phyloP scores from a whole-genome alignment of 30 jellyfish, hydroid and myxozoan genomes.

The Mastigias papua region DNA sequence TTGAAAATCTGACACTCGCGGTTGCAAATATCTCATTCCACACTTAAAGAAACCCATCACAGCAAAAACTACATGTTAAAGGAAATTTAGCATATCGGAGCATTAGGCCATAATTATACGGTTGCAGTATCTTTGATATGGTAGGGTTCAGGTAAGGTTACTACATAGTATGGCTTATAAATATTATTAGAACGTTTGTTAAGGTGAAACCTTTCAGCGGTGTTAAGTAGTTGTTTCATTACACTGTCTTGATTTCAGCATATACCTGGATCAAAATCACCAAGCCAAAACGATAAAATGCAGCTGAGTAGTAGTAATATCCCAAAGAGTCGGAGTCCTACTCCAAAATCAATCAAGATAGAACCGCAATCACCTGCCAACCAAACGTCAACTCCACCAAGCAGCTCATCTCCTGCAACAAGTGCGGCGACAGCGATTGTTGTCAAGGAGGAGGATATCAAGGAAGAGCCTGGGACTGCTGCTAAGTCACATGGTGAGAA shows the following conservation, averaged over 20 bases:
- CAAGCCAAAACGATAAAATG: slow-evolving; percentile 56
- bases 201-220: neutral
- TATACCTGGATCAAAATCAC: slow-evolving; percentile 53
- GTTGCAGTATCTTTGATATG: too few species aligned
- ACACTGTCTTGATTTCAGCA: slow-evolving; percentile 1
- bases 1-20: too few species aligned
- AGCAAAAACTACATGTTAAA: too few species aligned
- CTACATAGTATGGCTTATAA: too few species aligned
- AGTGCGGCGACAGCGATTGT: slow-evolving; percentile 10
- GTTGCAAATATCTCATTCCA: too few species aligned
- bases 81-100: too few species aligned
- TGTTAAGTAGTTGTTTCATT: neutral
- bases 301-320: slow-evolving; percentile 19
- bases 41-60: too few species aligned
- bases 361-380: slow-evolving; percentile 69
- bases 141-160: too few species aligned
- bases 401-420: slow-evolving; percentile 7
- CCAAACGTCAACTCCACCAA: slow-evolving; percentile 34
- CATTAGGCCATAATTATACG: too few species aligned
- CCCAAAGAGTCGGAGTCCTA: slow-evolving; percentile 59
- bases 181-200: too few species aligned
- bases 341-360: slow-evolving; percentile 68
- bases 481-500: slow-evolving; percentile 22
- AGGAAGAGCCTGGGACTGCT: slow-evolving; percentile 32
- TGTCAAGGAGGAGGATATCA: slow-evolving; percentile 37